Conservation (phyloP, 2,888 invertebrate species). For the Odontothrips loti region DNA sequence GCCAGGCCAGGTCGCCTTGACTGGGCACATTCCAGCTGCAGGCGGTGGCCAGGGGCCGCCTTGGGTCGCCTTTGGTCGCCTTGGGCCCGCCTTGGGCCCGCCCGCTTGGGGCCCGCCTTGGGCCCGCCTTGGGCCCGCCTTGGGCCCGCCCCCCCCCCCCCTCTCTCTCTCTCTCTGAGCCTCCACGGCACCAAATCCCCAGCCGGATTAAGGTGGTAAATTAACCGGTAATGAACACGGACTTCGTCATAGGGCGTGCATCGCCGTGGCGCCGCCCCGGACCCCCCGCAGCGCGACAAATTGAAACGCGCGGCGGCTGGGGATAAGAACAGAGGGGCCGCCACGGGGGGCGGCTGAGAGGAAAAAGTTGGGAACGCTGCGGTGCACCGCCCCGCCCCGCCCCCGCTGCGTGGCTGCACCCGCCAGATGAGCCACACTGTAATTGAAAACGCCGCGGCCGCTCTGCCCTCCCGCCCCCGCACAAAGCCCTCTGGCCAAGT, state of each 20-base stretch:
- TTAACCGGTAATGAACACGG: constrained; percentile 15
- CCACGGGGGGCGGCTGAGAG: neutral
- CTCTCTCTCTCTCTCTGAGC: neutral
- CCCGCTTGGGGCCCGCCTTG: neutral
- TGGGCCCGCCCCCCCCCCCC: neutral
- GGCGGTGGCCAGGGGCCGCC: too few species aligned
- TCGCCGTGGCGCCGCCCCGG: neutral
- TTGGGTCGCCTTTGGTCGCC: neutral
- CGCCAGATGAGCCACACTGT: neutral
- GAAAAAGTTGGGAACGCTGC: too few species aligned
- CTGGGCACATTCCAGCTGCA: too few species aligned
- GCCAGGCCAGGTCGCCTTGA: too few species aligned
- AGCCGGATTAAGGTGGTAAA: constrained; percentile 26
- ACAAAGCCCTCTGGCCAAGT: too few species aligned
- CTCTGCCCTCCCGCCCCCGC: neutral
- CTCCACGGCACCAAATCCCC: neutral
- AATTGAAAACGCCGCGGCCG: neutral
- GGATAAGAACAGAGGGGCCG: neutral
- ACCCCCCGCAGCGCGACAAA: neutral
- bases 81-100: neutral
- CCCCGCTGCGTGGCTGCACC: too few species aligned
- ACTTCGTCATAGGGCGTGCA: neutral
- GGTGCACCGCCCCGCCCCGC: too few species aligned
- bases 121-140: neutral
- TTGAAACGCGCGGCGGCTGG: neutral